Evolutionary conservation across 2,888 invertebrate genomes (phyloP).

Genomic region (Lapara coniferarum): DNA sequence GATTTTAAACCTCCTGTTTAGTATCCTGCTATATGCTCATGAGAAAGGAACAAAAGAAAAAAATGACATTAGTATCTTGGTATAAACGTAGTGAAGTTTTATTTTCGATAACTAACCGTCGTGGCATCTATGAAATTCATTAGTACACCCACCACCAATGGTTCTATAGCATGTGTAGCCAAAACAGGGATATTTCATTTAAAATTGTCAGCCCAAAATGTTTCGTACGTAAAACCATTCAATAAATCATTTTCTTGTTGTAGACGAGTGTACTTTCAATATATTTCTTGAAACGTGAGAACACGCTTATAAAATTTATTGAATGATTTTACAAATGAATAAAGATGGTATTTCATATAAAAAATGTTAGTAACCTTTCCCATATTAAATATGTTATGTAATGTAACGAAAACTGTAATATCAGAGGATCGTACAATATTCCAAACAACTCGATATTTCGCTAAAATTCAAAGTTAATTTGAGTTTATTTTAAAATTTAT

Average conservation of each 20-base stretch:
- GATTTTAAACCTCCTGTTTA: slow-evolving; percentile 79
- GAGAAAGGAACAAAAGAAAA: slow-evolving; percentile 76
- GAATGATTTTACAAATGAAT: slow-evolving; percentile 14
- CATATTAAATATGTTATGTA: slow-evolving; percentile 6
- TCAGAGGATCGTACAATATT: slow-evolving; percentile 40
- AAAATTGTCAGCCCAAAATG: slow-evolving; percentile 9
- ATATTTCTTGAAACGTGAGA: neutral
- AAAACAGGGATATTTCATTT: slow-evolving; percentile 21
- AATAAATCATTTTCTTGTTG: neutral
- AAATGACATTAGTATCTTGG: slow-evolving; percentile 79
- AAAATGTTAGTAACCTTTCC: slow-evolving; percentile 18
- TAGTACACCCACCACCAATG: slow-evolving; percentile 57
- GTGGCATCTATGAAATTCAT: slow-evolving; percentile 46
- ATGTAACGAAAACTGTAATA: slow-evolving; percentile 34
- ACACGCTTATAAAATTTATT: neutral
- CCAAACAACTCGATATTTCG: slow-evolving; percentile 25
- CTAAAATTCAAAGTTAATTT: slow-evolving; percentile 35
- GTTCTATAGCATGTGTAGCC: slow-evolving; percentile 5
- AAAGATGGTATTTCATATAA: neutral
- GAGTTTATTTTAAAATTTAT: slow-evolving; percentile 40
- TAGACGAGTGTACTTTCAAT: neutral
- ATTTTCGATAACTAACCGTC: slow-evolving; percentile 37
- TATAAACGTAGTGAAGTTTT: slow-evolving; percentile 33
- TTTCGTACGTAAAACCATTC: slow-evolving; percentile 10
- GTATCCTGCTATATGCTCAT: slow-evolving; percentile 83